Conservation (phyloP, 2,888 invertebrate genomes). For the Andrena fulva region DNA sequence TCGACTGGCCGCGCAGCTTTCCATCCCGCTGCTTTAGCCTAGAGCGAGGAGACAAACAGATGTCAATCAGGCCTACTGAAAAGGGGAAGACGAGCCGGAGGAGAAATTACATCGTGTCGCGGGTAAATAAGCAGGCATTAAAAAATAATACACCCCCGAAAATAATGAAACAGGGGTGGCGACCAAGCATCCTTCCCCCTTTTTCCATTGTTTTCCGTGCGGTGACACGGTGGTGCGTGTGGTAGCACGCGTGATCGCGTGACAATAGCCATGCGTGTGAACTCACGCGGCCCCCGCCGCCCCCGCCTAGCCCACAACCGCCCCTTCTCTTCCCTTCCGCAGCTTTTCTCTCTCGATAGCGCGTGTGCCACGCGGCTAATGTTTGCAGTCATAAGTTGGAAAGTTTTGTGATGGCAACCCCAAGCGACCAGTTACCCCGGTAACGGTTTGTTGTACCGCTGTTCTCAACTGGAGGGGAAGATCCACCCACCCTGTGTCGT, state of each 20-base stretch:
- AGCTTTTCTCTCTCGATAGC: constrained; percentile 39
- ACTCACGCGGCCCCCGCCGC: constrained; percentile 35
- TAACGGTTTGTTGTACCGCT: constrained; percentile 83
- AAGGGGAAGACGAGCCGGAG: neutral
- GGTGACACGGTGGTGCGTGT: constrained; percentile 62
- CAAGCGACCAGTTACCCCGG: constrained; percentile 78
- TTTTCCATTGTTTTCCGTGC: constrained; percentile 60
- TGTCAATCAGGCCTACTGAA: neutral
- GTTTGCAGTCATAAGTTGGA: constrained; percentile 78
- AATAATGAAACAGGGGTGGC: constrained; percentile 27
- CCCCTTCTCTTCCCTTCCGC: neutral
- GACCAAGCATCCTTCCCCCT: constrained; percentile 11
- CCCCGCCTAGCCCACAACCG: neutral
- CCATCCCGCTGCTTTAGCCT: neutral
- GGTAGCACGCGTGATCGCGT: constrained; percentile 60
- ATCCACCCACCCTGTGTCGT: constrained; percentile 50
- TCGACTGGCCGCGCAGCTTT: no score
- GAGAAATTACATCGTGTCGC: constrained; percentile 7
- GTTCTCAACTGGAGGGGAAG: constrained; percentile 63
- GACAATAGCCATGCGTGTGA: constrained; percentile 56
- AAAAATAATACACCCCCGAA: constrained; percentile 31
- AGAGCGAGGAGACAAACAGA: neutral
- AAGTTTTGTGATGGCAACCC: constrained; percentile 84
- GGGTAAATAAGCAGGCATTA: constrained; percentile 10
- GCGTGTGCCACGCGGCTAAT: constrained; percentile 70